Evolutionary conservation across 1,140 invertebrate species (phyloP).

Genomic region (Bombus impatiens): DNA sequence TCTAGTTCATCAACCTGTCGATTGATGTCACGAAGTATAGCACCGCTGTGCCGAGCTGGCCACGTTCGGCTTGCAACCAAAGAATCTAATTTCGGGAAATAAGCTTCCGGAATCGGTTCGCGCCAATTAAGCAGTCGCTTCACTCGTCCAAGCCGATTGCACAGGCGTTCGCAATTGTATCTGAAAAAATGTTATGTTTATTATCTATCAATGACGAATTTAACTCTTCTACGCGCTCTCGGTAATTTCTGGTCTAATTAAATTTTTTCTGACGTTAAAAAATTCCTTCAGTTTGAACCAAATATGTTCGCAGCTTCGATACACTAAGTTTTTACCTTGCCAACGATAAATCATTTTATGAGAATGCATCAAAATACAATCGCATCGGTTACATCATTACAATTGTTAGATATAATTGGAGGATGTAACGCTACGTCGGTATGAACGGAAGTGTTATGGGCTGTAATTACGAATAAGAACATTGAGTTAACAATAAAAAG

Average conservation of each 20-base stretch:
- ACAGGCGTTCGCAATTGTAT: slow-evolving; percentile 88
- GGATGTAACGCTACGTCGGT: not conserved
- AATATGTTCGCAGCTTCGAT: no score
- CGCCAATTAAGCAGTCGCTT: slow-evolving; percentile 84
- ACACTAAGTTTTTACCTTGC: no score
- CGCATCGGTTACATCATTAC: not conserved
- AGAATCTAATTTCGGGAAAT: slow-evolving; percentile 89
- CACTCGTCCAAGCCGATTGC: slow-evolving; percentile 84
- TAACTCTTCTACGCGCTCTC: no score
- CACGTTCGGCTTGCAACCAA: slow-evolving; percentile 85
- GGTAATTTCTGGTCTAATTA: no score
- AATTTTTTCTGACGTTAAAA: no score
- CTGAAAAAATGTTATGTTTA: slow-evolving; percentile 72
- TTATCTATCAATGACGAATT: no score
- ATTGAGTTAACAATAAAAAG: no score
- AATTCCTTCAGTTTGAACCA: no score
- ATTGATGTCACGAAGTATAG: slow-evolving; percentile 85
- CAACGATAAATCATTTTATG: not conserved
- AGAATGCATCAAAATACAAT: not conserved
- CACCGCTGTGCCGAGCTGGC: slow-evolving; percentile 85
- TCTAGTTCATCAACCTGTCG: slow-evolving; percentile 86
- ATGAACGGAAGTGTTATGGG: not conserved
- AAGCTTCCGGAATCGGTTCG: slow-evolving; percentile 86
- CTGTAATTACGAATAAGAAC: not conserved
- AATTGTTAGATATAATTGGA: not conserved